These are phyloP conservation scores for Drosophila buzzatii DNA, from an alignment of 2,888 invertebrate species.

Conservation along the genomic window DNA sequence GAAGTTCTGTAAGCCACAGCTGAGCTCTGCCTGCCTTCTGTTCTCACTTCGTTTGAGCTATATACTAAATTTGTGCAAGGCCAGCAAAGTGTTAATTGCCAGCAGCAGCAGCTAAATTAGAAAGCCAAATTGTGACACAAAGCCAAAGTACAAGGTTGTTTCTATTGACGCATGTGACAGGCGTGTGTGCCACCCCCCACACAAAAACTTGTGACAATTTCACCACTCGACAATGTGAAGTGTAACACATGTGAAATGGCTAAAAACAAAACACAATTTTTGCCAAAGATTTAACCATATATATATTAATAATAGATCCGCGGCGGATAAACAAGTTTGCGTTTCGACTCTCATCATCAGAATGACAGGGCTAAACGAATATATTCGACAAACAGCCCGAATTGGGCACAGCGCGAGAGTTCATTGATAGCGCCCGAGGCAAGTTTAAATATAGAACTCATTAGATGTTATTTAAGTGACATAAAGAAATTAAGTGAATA, in stretches of 20 bases:
- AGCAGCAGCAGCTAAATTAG: slow-evolving; percentile 1
- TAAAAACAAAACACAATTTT: slow-evolving; percentile 30
- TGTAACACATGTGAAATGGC: slow-evolving; percentile 50
- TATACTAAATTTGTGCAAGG: slow-evolving; percentile 14
- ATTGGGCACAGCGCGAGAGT: slow-evolving; percentile 12
- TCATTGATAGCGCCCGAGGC: slow-evolving; percentile 41
- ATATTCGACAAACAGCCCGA: slow-evolving; percentile 19
- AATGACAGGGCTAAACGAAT: slow-evolving; percentile 30
- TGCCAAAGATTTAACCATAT: slow-evolving; percentile 39
- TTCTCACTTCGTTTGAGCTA: slow-evolving; percentile 16
- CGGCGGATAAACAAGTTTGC: slow-evolving; percentile 19
- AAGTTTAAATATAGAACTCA: slow-evolving; percentile 58
- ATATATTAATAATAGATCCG: slow-evolving; percentile 60
- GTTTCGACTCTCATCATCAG: slow-evolving; percentile 16
- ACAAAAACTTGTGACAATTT: slow-evolving; percentile 19
- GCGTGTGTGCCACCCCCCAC: neutral
- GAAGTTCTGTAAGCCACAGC: neutral
- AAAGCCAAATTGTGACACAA: slow-evolving; percentile 10
- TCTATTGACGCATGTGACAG: slow-evolving; percentile 49
- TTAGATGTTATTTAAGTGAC: slow-evolving; percentile 55
- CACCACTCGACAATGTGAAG: slow-evolving; percentile 45
- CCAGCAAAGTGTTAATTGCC: slow-evolving; percentile 32
- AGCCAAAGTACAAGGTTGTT: slow-evolving; percentile 30
- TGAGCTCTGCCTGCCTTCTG: neutral
- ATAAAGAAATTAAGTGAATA: slow-evolving; percentile 25